phyloP scores from a whole-genome alignment of 2,797 vertebrate species.

The Merluccius polli region DNA sequence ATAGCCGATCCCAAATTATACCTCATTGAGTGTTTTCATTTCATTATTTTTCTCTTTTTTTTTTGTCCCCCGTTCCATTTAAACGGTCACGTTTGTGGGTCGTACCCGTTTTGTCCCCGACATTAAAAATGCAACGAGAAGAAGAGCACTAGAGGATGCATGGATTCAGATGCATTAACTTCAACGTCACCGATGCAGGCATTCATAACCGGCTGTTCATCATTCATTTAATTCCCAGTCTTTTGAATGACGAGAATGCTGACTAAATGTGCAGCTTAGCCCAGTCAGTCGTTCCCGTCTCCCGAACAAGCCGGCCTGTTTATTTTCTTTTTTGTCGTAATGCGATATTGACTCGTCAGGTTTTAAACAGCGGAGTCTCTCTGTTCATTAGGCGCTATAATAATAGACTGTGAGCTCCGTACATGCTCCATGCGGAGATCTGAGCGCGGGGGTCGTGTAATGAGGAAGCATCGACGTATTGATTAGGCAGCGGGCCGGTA shows the following conservation, averaged over 20 bases:
- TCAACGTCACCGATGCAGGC: slow-evolving; percentile 24
- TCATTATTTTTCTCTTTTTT: not conserved
- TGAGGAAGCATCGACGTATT: not conserved
- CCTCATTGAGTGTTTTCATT: not conserved
- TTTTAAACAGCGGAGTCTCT: slow-evolving; percentile 29
- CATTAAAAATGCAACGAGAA: not conserved
- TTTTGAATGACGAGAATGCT: not conserved
- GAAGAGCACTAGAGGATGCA: not conserved
- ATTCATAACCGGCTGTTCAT: not conserved
- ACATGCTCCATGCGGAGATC: not conserved
- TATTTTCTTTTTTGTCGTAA: slow-evolving; percentile 36
- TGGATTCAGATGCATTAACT: not conserved
- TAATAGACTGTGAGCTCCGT: not conserved
- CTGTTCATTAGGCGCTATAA: slow-evolving; percentile 16
- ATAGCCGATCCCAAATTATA: not conserved
- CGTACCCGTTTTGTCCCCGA: not conserved
- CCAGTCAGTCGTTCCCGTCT: not conserved
- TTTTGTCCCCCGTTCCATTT: not conserved
- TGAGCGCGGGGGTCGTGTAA: not conserved
- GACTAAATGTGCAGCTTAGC: not conserved
- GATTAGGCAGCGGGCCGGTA: not conserved
- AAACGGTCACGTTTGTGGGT: not conserved
- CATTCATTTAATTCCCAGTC: not conserved
- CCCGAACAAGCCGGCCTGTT: not conserved
- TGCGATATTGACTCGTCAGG: slow-evolving; percentile 36